Base-by-base conservation (phyloP, 2,888 invertebrate species). In the Halictus ligatus region DNA sequence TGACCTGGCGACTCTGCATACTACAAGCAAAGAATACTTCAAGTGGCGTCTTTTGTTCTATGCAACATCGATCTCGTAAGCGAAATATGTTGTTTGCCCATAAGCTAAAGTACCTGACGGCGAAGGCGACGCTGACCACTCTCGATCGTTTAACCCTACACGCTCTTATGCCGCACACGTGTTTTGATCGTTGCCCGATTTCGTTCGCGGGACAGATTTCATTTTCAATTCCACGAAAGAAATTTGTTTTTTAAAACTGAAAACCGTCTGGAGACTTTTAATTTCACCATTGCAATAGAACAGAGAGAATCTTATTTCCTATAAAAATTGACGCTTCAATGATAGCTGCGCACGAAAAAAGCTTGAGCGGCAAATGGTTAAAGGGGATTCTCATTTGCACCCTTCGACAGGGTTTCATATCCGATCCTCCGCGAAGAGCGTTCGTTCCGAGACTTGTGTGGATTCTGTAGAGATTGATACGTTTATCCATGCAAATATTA, bases 341-440 rank as follows among this genome's bases (percentile, higher is more conserved):
- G 8, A n/a, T n/a, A 54, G n/a, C 8, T 8, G 1, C 1, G 21
- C 18, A 21, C 4, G 15, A 1, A 35, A 35, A 35, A 35, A 35
- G 35, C 35, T 35, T 35, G 35, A 35, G 35, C 35, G 35, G 35
- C 2, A 29, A 58, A 58, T 3, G 80, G 50, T 81, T 81, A 78
- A 83, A 83, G 50, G 29, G 71, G 82, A 87, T 81, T 82, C 60
- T 64, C 72, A 86, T 64, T 81, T 46, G 79, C 81, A 79, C 79
- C 54, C 72, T 13, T 8, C 40, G 58, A 43, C 67, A 82, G 29
- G 78, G 82, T 60, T 82, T 78, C 83, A 21, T n/a, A 25, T 8
- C 6, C 72, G 75, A 82, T 85, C 78, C 71, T 80, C 72, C 75
- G 7, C 43, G 48, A 48, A 54, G 35, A 78, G n/a, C 21, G 21